A percentile compares a stretch with the other conserved stretches of the same genome.
Conservation (phyloP, 2,113 vertebrate genomes). For the rabbit (Oryctolagus cuniculus) region DNA sequence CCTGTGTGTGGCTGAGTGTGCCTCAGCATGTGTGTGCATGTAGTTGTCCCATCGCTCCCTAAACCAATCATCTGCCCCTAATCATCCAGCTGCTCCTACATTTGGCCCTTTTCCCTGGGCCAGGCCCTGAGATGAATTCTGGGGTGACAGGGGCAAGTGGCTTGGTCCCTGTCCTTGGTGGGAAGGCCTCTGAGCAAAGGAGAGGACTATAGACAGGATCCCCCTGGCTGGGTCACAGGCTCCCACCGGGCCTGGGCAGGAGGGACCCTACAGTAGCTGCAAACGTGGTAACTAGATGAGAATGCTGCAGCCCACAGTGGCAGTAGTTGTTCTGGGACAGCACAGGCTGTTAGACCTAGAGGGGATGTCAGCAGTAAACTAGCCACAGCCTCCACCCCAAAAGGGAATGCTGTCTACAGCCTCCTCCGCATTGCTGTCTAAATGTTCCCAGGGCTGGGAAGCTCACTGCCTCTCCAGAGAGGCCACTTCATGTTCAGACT, state of each 20-base stretch:
- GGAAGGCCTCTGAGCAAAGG: neutral
- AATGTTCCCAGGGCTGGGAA: neutral
- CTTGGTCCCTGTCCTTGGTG: neutral
- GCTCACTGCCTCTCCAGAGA: neutral
- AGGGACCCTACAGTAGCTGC: accelerated
- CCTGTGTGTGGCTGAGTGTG: accelerated
- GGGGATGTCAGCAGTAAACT: neutral
- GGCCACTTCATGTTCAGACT: neutral
- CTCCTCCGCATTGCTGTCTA: neutral
- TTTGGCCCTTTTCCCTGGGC: neutral
- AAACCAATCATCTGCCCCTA: neutral
- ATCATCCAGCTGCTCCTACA: neutral
- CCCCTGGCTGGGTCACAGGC: neutral
- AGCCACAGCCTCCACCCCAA: neutral
- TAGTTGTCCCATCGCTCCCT: neutral
- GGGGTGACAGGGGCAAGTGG: neutral
- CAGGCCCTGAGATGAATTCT: neutral
- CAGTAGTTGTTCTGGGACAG: too few species aligned
- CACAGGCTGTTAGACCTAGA: neutral
- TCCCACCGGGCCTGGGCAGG: neutral
- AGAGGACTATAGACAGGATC: neutral
- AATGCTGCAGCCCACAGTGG: neutral
- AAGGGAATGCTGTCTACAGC: neutral
- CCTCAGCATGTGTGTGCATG: too few species aligned
- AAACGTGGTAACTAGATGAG: neutral